phyloP scores from a whole-genome alignment of 2,888 invertebrate species.

The Ormyrus nitidulus region DNA sequence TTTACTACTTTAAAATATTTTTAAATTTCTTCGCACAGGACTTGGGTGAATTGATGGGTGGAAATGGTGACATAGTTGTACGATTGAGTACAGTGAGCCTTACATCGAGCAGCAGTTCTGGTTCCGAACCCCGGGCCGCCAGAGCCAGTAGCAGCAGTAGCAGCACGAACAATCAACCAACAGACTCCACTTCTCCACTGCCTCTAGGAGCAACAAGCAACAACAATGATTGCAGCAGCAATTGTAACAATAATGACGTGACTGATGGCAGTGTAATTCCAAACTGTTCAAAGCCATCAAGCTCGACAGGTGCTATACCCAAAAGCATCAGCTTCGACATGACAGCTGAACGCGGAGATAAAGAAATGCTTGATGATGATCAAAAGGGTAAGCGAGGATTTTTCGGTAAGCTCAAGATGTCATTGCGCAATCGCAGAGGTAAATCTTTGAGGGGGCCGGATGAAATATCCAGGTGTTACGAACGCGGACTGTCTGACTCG shows the following conservation, averaged over 20 bases:
- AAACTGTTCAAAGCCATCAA: slow-evolving; percentile 74
- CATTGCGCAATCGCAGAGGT: slow-evolving; percentile 81
- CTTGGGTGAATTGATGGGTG: slow-evolving; percentile 42
- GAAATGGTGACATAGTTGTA: slow-evolving; percentile 71
- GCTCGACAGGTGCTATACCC: slow-evolving; percentile 90
- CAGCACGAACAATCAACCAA: neutral
- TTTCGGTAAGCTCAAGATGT: slow-evolving; percentile 84
- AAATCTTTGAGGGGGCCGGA: slow-evolving; percentile 76
- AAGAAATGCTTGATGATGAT: slow-evolving; percentile 78
- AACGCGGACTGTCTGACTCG: slow-evolving; percentile 62
- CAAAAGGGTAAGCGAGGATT: slow-evolving; percentile 81
- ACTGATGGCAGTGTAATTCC: slow-evolving; percentile 57
- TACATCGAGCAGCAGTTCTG: slow-evolving; percentile 77
- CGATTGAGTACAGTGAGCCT: slow-evolving; percentile 78
- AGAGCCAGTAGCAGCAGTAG: neutral
- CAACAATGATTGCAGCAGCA: neutral
- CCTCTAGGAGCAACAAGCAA: neutral
- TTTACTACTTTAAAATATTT: neutral
- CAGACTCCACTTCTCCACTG: neutral
- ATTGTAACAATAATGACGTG: slow-evolving; percentile 60
- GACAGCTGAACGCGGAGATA: slow-evolving; percentile 88
- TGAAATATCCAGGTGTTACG: slow-evolving; percentile 71
- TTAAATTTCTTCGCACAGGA: slow-evolving; percentile 31
- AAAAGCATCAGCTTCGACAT: slow-evolving; percentile 95
- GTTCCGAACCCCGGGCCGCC: slow-evolving; percentile 72